A percentile compares a stretch with the other conserved stretches of the same genome.
phyloP scores from a whole-genome alignment of 2,113 vertebrate genomes.

The Pelusios castaneus region DNA sequence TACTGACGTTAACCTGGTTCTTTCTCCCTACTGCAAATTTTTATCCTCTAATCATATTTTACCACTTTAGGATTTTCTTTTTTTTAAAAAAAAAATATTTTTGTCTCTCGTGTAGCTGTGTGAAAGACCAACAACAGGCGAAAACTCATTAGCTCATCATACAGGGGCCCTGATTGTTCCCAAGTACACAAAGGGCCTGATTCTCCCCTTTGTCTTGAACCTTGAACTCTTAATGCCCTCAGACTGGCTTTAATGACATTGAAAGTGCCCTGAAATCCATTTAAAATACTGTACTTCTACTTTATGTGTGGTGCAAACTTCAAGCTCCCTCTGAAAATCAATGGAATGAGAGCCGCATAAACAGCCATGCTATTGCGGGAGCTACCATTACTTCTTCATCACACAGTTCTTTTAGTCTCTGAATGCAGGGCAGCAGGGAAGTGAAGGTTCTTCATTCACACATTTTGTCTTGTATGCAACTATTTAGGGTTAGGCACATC shows the following conservation, averaged over 20 bases:
- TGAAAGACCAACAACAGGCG: neutral
- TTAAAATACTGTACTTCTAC: neutral
- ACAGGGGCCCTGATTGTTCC: neutral
- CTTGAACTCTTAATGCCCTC: neutral
- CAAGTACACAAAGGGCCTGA: neutral
- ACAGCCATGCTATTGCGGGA: neutral
- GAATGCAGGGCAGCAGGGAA: neutral
- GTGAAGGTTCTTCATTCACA: neutral
- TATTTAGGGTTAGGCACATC: neutral
- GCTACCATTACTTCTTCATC: neutral
- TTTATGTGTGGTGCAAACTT: neutral
- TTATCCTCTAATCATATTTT: neutral
- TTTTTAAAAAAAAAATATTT: neutral
- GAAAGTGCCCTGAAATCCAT: neutral
- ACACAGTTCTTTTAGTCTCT: neutral
- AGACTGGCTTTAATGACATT: neutral
- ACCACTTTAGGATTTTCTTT: neutral
- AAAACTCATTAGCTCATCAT: neutral
- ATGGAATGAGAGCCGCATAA: neutral
- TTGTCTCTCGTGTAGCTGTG: neutral
- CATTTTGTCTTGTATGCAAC: neutral
- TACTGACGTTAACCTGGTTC: neutral
- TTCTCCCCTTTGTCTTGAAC: neutral
- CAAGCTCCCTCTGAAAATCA: neutral
- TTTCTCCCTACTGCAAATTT: neutral